phyloP scores from a whole-genome alignment of 2,888 invertebrate species.

The Geophilus truncorum region DNA sequence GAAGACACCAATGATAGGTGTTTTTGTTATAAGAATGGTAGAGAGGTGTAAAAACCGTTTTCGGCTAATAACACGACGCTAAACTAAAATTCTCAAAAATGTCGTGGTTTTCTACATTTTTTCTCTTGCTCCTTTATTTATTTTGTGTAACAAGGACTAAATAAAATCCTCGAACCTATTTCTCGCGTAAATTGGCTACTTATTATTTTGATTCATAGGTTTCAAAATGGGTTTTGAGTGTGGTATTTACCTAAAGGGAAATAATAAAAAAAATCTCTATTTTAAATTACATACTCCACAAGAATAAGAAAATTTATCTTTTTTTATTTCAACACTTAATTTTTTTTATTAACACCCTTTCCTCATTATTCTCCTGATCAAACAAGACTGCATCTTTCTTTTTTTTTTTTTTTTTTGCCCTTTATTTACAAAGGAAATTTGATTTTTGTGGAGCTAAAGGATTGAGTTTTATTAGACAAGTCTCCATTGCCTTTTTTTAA shows the following conservation, averaged over 20 bases:
- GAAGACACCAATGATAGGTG: constrained; percentile 7
- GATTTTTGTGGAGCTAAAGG: constrained; percentile 27
- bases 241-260: background rate
- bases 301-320: background rate
- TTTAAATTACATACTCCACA: background rate
- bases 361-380: background rate
- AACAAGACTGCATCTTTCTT: background rate
- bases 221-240: background rate
- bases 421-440: constrained; percentile 2
- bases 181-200: background rate
- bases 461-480: constrained; percentile 22
- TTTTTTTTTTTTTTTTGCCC: background rate
- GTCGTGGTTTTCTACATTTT: background rate
- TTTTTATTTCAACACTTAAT: background rate
- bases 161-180: background rate
- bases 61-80: background rate
- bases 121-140: background rate
- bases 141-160: background rate
- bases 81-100: background rate
- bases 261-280: background rate
- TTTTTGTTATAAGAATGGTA: background rate
- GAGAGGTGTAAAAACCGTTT: constrained; percentile 5
- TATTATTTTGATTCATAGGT: constrained; percentile 19
- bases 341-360: background rate
- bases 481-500: background rate